Evolutionary conservation across 2,797 vertebrate species (phyloP).

Genomic region (Chelon labrosus): DNA sequence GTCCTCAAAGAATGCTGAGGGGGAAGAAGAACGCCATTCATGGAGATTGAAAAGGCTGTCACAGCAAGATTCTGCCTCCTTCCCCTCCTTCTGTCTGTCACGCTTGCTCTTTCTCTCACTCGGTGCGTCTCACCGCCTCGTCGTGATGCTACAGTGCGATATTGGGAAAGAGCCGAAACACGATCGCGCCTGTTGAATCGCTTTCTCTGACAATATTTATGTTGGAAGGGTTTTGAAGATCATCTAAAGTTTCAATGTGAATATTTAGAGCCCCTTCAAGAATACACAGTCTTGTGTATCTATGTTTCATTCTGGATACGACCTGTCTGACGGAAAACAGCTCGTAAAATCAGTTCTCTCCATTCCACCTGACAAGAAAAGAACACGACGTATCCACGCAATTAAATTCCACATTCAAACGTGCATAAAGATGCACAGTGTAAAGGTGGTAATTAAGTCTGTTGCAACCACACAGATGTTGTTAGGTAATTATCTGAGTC

Average conservation of each 20-base stretch:
- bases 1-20: slow-evolving; percentile 66
- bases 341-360: slow-evolving; percentile 11
- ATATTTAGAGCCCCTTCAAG: background rate
- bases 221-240: background rate
- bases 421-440: slow-evolving; percentile 36
- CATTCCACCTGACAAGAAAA: slow-evolving; percentile 12
- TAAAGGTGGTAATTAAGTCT: slow-evolving; percentile 60
- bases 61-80: slow-evolving; percentile 64
- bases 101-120: slow-evolving; percentile 51
- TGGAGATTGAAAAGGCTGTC: slow-evolving; percentile 75
- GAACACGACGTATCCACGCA: slow-evolving; percentile 11
- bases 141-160: slow-evolving; percentile 31
- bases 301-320: slow-evolving; percentile 3
- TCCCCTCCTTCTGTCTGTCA: slow-evolving; percentile 50
- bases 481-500: slow-evolving; percentile 26
- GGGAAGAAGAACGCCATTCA: slow-evolving; percentile 69
- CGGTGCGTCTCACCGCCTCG: slow-evolving; percentile 41
- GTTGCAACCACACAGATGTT: slow-evolving; percentile 17
- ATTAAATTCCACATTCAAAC: slow-evolving; percentile 37
- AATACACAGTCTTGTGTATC: background rate
- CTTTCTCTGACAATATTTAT: slow-evolving; percentile 18
- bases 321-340: slow-evolving; percentile 27
- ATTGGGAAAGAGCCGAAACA: slow-evolving; percentile 31
- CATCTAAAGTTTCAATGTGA: slow-evolving; percentile 15
- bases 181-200: slow-evolving; percentile 23